Evolutionary conservation across 37 sponge, comb jelly and placozoan genomes (phyloP).

Genomic region (Axinella damicornis): DNA sequence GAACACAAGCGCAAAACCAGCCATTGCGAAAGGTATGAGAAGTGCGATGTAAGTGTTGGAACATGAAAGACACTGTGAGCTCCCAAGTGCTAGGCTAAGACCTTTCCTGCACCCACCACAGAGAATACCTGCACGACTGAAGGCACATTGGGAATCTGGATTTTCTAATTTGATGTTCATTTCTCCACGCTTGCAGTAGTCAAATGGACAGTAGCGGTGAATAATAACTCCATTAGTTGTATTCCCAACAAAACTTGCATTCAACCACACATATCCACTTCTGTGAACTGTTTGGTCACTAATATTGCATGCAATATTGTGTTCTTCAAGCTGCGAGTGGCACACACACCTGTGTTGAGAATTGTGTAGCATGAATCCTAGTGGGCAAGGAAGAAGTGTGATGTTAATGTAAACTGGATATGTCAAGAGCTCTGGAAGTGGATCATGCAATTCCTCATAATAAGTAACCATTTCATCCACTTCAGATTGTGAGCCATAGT

Average conservation of each 20-base stretch:
- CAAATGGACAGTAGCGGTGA: neutral
- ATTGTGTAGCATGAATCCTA: slow-evolving; percentile 15
- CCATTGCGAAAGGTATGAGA: neutral
- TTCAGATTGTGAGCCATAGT: too few relatives aligned
- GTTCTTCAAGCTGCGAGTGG: neutral
- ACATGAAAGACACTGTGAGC: neutral
- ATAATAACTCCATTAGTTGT: neutral
- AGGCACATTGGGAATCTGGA: slow-evolving; percentile 12
- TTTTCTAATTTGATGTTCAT: neutral
- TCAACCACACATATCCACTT: neutral
- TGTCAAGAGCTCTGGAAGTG: neutral
- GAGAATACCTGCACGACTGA: neutral
- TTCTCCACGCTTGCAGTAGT: neutral
- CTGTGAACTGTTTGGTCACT: neutral
- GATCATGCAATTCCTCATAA: too few relatives aligned
- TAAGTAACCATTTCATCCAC: too few relatives aligned
- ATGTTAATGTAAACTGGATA: slow-evolving; percentile 12
- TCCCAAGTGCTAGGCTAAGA: neutral
- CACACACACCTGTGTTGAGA: neutral
- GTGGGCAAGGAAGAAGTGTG: neutral
- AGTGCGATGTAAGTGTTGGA: neutral
- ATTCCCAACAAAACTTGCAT: neutral
- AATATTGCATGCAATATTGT: slow-evolving; percentile 5
- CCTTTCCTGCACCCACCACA: slow-evolving; percentile 1
- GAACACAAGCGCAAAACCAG: neutral